These are phyloP conservation scores for Cerceris ruficornis DNA, from an alignment of 2,888 invertebrate genomes.

Conservation along the genomic window DNA sequence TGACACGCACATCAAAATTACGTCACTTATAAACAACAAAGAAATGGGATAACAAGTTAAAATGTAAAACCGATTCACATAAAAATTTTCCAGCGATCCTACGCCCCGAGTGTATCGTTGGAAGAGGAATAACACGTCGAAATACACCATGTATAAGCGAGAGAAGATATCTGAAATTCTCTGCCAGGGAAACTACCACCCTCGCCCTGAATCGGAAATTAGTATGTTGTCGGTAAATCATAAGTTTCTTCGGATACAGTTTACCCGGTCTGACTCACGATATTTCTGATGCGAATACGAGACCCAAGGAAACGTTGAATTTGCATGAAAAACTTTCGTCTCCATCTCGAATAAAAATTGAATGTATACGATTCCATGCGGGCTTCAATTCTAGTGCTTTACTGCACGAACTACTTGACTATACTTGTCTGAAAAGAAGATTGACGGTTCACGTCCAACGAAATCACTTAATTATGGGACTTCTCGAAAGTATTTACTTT, in stretches of 20 bases:
- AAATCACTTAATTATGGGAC: no score
- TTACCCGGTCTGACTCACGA: conserved; percentile 10
- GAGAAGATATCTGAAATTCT: conserved; percentile 32
- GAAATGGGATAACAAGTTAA: no score
- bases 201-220: conserved; percentile 52
- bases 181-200: conserved; percentile 37
- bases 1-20: no score
- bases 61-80: not conserved
- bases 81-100: not conserved
- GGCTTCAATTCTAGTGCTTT: no score
- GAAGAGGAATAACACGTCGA: no score
- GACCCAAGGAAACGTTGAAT: conserved; percentile 25
- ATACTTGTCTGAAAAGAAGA: no score
- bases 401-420: no score
- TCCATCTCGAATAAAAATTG: not conserved
- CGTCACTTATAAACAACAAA: no score
- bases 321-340: conserved; percentile 3
- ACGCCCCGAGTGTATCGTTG: not conserved
- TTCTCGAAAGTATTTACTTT: no score
- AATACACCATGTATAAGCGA: conserved; percentile 6
- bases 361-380: not conserved
- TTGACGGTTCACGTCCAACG: no score
- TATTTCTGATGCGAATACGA: conserved; percentile 2
- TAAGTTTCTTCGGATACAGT: conserved; percentile 47
- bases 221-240: conserved; percentile 56